A percentile compares a stretch with the other conserved stretches of the same genome.
These are phyloP conservation scores for Gnathonemus echidnorhynchus DNA, from an alignment of 2,113 vertebrate species.

Conservation along the genomic window DNA sequence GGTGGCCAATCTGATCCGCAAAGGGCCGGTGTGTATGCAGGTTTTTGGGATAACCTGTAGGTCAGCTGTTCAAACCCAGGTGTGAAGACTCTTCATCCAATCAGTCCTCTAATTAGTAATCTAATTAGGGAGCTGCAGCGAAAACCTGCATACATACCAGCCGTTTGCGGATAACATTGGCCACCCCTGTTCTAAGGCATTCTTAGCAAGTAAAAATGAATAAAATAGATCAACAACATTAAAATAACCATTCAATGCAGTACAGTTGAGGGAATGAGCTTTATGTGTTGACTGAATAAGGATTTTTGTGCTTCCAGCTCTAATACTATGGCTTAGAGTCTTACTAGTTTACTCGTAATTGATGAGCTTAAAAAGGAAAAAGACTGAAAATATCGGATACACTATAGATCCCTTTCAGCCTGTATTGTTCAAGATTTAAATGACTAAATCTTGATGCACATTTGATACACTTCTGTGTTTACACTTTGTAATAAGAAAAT, in stretches of 20 bases:
- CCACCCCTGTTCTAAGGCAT: not conserved
- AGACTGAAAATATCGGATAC: not conserved
- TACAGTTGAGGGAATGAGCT: no score
- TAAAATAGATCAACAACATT: not conserved
- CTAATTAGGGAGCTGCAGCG: no score
- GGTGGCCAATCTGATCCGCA: no score
- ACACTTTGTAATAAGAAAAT: not conserved
- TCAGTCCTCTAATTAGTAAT: no score
- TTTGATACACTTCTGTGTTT: not conserved
- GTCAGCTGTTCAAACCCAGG: no score
- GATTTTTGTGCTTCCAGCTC: not conserved
- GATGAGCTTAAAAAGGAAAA: not conserved
- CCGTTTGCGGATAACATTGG: no score
- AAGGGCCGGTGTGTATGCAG: no score
- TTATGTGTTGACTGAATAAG: not conserved
- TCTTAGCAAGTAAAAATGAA: not conserved
- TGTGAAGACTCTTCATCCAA: no score
- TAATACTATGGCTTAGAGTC: not conserved
- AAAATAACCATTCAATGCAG: not conserved
- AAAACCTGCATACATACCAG: no score
- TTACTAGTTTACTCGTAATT: not conserved
- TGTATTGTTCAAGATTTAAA: not conserved
- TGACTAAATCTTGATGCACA: not conserved
- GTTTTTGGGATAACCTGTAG: no score
- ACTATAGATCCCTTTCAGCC: not conserved